A percentile compares a stretch with the other conserved stretches of the same genome.
phyloP scores from a whole-genome alignment of 2,888 invertebrate genomes.

The Limnephilus auricula region DNA sequence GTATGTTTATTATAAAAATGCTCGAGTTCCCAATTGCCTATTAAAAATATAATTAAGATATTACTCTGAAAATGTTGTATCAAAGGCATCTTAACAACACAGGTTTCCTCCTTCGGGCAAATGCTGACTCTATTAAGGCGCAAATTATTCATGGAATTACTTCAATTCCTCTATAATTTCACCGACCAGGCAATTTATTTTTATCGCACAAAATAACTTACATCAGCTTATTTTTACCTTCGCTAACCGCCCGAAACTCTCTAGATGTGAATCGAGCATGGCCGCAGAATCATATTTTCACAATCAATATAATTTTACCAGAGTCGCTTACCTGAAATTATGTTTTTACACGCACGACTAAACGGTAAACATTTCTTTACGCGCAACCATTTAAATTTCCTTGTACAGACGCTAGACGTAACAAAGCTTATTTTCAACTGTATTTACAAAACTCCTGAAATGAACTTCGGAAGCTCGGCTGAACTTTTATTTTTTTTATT shows the following conservation, averaged over 20 bases:
- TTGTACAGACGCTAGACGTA: neutral
- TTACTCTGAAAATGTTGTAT: constrained; percentile 45
- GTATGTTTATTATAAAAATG: constrained; percentile 19
- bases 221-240: neutral
- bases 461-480: neutral
- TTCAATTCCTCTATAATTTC: constrained; percentile 59
- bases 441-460: neutral
- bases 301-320: constrained; percentile 36
- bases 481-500: neutral
- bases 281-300: constrained; percentile 26
- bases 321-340: constrained; percentile 25
- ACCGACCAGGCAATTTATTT: constrained; percentile 59
- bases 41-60: constrained; percentile 56
- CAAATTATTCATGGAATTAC: constrained; percentile 61
- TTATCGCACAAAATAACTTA: constrained; percentile 39
- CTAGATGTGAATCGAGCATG: neutral
- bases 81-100: constrained; percentile 46
- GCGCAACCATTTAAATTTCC: neutral
- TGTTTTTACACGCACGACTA: constrained; percentile 36
- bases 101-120: constrained; percentile 46
- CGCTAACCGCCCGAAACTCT: neutral
- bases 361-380: constrained; percentile 30
- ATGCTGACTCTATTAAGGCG: constrained; percentile 57
- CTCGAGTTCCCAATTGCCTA: constrained; percentile 45
- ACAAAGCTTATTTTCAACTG: neutral